Base-by-base conservation (phyloP, 1,140 invertebrate species). In the Drosophila orosa region DNA sequence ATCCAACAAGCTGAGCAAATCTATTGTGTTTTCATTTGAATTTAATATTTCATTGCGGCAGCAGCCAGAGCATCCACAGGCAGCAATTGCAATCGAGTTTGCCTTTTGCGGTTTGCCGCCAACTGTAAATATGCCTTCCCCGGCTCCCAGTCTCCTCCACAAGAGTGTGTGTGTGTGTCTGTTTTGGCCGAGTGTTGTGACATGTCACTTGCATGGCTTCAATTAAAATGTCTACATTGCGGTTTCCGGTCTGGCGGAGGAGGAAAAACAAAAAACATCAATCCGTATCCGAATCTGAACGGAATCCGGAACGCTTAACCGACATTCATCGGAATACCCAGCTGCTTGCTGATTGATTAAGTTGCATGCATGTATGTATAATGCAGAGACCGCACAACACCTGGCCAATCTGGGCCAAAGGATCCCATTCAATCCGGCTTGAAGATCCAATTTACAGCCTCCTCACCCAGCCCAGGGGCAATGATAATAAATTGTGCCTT, bases 21-120 rank as follows among this genome's bases (percentile, higher is more conserved):
- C 78, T 86, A 86, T 86, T 79, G 83, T 87, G 56, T 72, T 86
- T 86, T 79, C 83, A 87, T 86, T 78, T 82, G 82, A 87, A 87
- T 86, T 86, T 79, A 86, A 86, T 86, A 86, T 86, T 86, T 86
- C 67, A 86, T 87, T 76, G 71, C 60, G 48, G 71, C 66, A 42
- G 63, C 44, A 40, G 31, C 33, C 61, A 47, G 35, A 67, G 48
- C 35, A 76, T 2, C 15, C 27, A 44, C 27, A 15, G 63, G 65
- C 76, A 56, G 63, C 69, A 74, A 78, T 75, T 67, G 83, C 71
- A 61, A 80, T 76, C 35, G 59, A 80, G 84, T 86, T 82, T 82
- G 83, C 84, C 79, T 87, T 86, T 83, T 86, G 83, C 48, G 83
- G 83, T 83, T 83, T 82, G 54, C 50, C 73, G 62, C 78, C 82